phyloP scores from a whole-genome alignment of 2,797 vertebrate genomes.

The Artibeus jamaicensis region DNA sequence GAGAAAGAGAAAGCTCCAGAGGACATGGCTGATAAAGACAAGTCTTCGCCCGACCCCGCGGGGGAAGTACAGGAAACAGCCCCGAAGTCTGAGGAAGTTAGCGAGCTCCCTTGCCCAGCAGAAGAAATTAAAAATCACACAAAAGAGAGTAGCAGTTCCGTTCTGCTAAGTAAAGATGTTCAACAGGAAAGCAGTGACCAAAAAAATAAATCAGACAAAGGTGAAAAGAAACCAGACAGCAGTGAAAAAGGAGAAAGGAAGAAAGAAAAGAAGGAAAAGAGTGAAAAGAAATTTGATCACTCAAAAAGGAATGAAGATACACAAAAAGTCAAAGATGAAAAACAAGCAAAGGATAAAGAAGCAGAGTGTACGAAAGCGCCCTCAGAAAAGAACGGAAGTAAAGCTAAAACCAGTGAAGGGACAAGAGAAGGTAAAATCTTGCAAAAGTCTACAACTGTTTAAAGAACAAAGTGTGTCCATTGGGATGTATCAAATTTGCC shows the following conservation, averaged over 20 bases:
- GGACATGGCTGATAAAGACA: constrained; percentile 85
- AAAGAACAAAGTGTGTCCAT: neutral
- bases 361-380: constrained; percentile 82
- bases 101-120: constrained; percentile 76
- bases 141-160: constrained; percentile 79
- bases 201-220: constrained; percentile 82
- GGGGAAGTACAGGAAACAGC: constrained; percentile 78
- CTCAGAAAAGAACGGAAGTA: constrained; percentile 86
- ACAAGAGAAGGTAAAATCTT: constrained; percentile 90
- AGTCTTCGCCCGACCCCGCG: constrained; percentile 61
- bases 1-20: constrained; percentile 85
- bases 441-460: neutral
- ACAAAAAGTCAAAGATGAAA: constrained; percentile 86
- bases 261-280: constrained; percentile 86
- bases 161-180: constrained; percentile 77
- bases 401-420: constrained; percentile 87
- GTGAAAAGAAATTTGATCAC: constrained; percentile 84
- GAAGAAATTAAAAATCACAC: constrained; percentile 84
- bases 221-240: constrained; percentile 81
- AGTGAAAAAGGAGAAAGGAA: constrained; percentile 83
- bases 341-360: constrained; percentile 81
- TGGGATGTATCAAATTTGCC: neutral
- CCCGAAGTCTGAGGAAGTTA: constrained; percentile 80
- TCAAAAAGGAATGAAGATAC: constrained; percentile 82
- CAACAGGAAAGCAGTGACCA: constrained; percentile 81